These are phyloP conservation scores for Neopipo cinnamomea DNA, from an alignment of 2,113 vertebrate species.

Conservation along the genomic window DNA sequence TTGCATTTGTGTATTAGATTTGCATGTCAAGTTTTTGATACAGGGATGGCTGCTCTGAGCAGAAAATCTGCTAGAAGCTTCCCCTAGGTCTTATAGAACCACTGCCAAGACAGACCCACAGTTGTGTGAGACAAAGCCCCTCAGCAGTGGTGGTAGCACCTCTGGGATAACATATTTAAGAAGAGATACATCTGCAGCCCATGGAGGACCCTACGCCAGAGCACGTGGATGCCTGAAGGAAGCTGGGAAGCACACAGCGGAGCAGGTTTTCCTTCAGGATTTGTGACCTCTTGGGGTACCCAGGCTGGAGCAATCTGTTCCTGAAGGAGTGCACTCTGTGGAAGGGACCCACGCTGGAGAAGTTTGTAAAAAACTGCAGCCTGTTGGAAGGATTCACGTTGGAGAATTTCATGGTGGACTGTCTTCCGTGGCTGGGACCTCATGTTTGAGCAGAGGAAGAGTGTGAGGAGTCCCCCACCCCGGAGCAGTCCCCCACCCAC, in stretches of 20 bases:
- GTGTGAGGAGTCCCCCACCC: not conserved
- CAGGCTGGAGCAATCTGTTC: not conserved
- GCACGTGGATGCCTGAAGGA: not conserved
- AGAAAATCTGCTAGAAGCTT: not conserved
- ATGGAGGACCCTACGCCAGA: not conserved
- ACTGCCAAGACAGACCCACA: rapidly evolving
- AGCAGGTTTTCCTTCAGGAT: not conserved
- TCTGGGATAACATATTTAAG: not conserved
- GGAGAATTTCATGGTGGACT: not conserved
- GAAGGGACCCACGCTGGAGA: not conserved
- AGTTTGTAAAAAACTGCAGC: not conserved
- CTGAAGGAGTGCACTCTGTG: not conserved
- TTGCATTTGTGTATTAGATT: not conserved
- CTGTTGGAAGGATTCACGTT: too few species aligned
- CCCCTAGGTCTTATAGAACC: not conserved
- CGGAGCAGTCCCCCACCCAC: too few species aligned
- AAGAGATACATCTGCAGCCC: too few species aligned
- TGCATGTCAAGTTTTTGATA: not conserved
- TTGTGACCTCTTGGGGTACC: too few species aligned
- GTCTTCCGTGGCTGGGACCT: not conserved
- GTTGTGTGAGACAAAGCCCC: not conserved
- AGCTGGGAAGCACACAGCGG: not conserved
- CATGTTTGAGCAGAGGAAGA: not conserved
- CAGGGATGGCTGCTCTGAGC: not conserved
- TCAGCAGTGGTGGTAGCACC: not conserved